phyloP scores from a whole-genome alignment of 2,113 vertebrate genomes.

The Zapus hudsonius region DNA sequence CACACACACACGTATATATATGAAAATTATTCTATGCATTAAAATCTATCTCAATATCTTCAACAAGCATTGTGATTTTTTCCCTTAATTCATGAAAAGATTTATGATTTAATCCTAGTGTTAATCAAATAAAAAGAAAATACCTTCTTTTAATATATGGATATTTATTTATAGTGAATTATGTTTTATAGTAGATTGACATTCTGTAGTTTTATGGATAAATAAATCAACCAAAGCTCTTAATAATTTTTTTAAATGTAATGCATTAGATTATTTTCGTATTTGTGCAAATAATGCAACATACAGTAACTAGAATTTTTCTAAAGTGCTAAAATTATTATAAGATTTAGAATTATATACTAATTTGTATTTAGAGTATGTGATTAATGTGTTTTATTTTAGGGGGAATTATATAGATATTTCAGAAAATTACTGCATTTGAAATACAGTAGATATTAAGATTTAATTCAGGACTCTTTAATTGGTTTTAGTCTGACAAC shows the following conservation, averaged over 20 bases:
- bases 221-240: not conserved
- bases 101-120: not conserved
- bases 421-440: slow-evolving; percentile 15
- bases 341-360: not conserved
- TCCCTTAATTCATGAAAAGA: too few species aligned
- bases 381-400: slow-evolving; percentile 32
- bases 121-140: not conserved
- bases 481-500: slow-evolving; percentile 53
- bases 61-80: too few species aligned
- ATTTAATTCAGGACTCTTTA: slow-evolving; percentile 28
- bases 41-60: too few species aligned
- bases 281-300: slow-evolving; percentile 8
- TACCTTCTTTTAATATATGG: not conserved
- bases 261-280: not conserved
- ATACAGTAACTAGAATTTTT: slow-evolving; percentile 22
- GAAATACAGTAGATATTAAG: slow-evolving; percentile 45
- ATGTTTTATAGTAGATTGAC: not conserved
- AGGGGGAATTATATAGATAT: slow-evolving; percentile 27
- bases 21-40: too few species aligned
- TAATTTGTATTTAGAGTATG: slow-evolving; percentile 15
- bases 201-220: not conserved
- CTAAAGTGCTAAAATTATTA: not conserved
- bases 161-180: not conserved
- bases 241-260: not conserved
- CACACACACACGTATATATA: too few species aligned